These are phyloP conservation scores for Pollicipes pollicipes DNA, from an alignment of 1,140 invertebrate genomes.

Conservation along the genomic window DNA sequence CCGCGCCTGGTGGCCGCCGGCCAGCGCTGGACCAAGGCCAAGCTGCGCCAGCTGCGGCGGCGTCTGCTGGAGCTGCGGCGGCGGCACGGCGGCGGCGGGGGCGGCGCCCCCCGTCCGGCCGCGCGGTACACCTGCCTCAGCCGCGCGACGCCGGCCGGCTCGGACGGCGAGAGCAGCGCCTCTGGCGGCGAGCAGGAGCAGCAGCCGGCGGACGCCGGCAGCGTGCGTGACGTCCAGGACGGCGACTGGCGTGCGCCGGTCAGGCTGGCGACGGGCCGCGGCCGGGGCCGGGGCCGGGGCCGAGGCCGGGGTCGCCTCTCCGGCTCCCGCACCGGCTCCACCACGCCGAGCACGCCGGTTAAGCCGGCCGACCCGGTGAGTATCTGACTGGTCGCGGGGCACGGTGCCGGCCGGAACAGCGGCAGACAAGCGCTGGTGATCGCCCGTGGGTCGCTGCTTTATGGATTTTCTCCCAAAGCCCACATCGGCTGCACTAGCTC, in stretches of 20 bases:
- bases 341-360: too few relatives aligned
- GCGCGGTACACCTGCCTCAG: neutral
- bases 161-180: neutral
- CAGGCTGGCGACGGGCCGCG: neutral
- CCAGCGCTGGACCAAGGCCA: slow-evolving; percentile 1
- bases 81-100: neutral
- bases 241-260: neutral
- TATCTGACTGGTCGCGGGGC: too few relatives aligned
- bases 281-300: too few relatives aligned
- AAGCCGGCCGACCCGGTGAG: too few relatives aligned
- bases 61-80: neutral
- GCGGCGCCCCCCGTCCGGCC: too few relatives aligned
- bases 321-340: too few relatives aligned
- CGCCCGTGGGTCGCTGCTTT: too few relatives aligned
- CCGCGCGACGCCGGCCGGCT: neutral
- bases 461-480: too few relatives aligned
- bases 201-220: neutral
- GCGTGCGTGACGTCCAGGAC: neutral
- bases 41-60: neutral
- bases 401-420: too few relatives aligned
- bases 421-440: too few relatives aligned
- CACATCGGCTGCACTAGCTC: too few relatives aligned
- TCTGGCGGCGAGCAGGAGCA: neutral
- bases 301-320: too few relatives aligned
- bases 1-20: neutral